Conservation (phyloP, 1,140 invertebrate genomes). For the Trachymyrmex septentrionalis region DNA sequence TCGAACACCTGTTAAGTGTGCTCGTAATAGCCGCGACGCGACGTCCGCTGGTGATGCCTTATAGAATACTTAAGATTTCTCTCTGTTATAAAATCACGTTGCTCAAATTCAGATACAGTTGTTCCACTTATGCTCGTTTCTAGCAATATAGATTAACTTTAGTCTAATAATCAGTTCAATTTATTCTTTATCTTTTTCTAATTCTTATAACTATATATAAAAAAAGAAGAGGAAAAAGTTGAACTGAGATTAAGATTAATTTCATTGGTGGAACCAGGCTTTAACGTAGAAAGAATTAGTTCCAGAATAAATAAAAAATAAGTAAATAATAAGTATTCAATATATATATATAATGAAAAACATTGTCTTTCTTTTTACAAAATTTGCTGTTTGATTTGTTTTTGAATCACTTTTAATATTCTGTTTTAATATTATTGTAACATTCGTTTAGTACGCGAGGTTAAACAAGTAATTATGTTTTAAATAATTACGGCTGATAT, state of each 20-base stretch:
- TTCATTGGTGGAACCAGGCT: too few relatives aligned
- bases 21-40: conserved; percentile 26
- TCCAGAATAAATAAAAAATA: neutral
- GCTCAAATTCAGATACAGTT: neutral
- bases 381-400: conserved; percentile 3
- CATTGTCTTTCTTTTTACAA: neutral
- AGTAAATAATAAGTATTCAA: neutral
- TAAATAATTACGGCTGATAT: neutral
- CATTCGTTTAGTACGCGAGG: neutral
- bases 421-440: neutral
- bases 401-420: neutral
- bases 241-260: too few relatives aligned
- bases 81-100: neutral
- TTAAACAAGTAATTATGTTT: neutral
- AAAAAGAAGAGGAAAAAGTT: too few relatives aligned
- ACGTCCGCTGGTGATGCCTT: neutral
- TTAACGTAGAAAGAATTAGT: neutral
- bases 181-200: too few relatives aligned
- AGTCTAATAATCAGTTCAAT: too few relatives aligned
- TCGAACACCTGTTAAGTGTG: conserved; percentile 64
- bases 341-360: neutral
- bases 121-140: neutral
- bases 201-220: too few relatives aligned
- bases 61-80: conserved; percentile 27
- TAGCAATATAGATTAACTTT: too few relatives aligned